phyloP scores from a whole-genome alignment of 2,113 vertebrate genomes.

The Chitala chitala region DNA sequence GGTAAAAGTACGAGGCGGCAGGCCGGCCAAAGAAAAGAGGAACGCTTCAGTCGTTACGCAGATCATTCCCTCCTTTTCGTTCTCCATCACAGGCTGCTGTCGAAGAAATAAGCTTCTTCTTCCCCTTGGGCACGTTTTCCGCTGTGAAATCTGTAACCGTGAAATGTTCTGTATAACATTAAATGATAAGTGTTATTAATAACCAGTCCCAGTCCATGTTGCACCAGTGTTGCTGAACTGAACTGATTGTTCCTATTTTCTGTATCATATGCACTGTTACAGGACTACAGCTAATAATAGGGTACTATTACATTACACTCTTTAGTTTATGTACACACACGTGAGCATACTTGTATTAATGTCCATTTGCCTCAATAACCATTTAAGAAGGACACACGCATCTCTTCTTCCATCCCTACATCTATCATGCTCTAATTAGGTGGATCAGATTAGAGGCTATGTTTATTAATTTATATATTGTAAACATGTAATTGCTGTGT shows the following conservation, averaged over 20 bases:
- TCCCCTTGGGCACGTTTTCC: neutral
- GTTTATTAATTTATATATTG: slow-evolving; percentile 70
- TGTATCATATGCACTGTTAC: too few species aligned
- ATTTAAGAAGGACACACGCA: neutral
- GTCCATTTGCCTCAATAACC: too few species aligned
- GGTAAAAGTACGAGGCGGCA: too few species aligned
- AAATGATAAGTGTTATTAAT: too few species aligned
- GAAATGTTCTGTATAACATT: too few species aligned
- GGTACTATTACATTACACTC: too few species aligned
- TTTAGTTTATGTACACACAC: too few species aligned
- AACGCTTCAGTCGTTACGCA: neutral
- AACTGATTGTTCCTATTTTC: too few species aligned
- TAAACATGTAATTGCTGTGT: slow-evolving; percentile 63
- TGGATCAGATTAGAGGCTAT: slow-evolving; percentile 69
- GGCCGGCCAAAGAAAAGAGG: neutral
- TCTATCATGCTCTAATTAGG: slow-evolving; percentile 60
- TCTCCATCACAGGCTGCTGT: neutral
- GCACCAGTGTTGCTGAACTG: too few species aligned
- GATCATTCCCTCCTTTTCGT: neutral
- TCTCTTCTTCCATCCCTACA: slow-evolving; percentile 7
- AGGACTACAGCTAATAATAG: too few species aligned
- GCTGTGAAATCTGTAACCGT: neutral
- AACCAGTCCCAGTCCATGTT: too few species aligned
- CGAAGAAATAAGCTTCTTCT: slow-evolving; percentile 1
- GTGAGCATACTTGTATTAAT: too few species aligned